Percentiles rank a stretch among this genome's conserved stretches.
These are phyloP conservation scores for Globia sparganii DNA, from an alignment of 2,888 invertebrate species.

Conservation along the genomic window DNA sequence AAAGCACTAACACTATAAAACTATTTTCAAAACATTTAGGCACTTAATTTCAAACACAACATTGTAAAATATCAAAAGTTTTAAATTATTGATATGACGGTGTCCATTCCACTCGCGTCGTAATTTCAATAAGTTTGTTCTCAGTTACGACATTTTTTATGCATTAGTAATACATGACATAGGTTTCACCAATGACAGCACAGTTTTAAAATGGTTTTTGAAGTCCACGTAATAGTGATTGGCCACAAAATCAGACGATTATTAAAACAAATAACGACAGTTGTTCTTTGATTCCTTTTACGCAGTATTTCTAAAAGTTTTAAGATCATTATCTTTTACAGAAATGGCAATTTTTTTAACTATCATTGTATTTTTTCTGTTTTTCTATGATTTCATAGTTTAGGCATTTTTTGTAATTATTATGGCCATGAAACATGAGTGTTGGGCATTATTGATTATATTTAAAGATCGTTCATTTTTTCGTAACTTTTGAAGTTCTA, in stretches of 20 bases:
- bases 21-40: conserved; percentile 82
- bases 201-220: not conserved
- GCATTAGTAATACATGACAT: conserved; percentile 80
- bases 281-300: conserved; percentile 68
- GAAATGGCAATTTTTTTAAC: not conserved
- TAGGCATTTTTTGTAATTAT: not conserved
- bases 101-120: conserved; percentile 86
- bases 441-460: not conserved
- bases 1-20: conserved; percentile 79
- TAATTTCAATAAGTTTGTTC: conserved; percentile 79
- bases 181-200: conserved; percentile 51
- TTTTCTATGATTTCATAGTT: not conserved
- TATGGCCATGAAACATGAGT: not conserved
- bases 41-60: conserved; percentile 86
- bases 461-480: too few species aligned
- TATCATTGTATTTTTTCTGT: too few species aligned
- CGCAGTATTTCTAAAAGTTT: conserved; percentile 38
- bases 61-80: conserved; percentile 85
- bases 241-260: conserved; percentile 45
- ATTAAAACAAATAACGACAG: conserved; percentile 69
- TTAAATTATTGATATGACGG: conserved; percentile 78
- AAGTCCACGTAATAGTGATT: conserved; percentile 64
- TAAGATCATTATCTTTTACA: too few species aligned
- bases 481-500: not conserved
- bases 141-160: conserved; percentile 78